Evolutionary conservation across 2,113 vertebrate genomes (phyloP), one percentile per base, ranked within the genome.

Genomic region (Platysternon megacephalum): DNA sequence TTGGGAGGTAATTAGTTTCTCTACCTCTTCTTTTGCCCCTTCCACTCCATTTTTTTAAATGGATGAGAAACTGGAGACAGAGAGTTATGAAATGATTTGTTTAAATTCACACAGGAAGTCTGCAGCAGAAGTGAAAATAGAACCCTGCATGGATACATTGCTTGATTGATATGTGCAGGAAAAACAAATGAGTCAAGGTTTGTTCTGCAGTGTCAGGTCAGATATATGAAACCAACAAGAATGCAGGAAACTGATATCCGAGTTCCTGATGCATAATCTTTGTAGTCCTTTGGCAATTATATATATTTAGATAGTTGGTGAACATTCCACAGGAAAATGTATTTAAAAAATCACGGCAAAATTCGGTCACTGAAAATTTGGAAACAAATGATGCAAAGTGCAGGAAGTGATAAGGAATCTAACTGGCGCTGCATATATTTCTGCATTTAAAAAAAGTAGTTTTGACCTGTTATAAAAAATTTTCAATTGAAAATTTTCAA

Each of bases 191-290:
- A 72, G 42, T 26, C 39, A 39, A 5, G 3, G 24, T 84, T 85
- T 0, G 0, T 53, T 89, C 14, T 78, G 83, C 53, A 85, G 0
- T 52, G 49, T 28, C 53, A 85, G 58, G 10, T 11, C 52, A 82
- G 9, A 9, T 76, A 91, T 94, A 68, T 11, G 82, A 94, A 11
- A 53, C 4, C 35, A n/a, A 61, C 1, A 85, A 92, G 12, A 78
- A 83, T 78, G 26, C 53, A 32, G 19, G 1, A 24, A 68, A 68
- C 28, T 42, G 85, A 35, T 28, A 89, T 72, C 3, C 1, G 68
- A 32, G 5, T 39, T 89, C 2, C 76, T 1, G 24, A 83, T 94
- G 17, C 28, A 46, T 61, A 68, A 52, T 14, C 29, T 65, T 16
- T 1, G 1, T 24, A n/a, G 9, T 78, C 87, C 12, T 76, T 84